These are phyloP conservation scores for Penaeus indicus DNA, from an alignment of 1,140 invertebrate species.

Conservation along the genomic window DNA sequence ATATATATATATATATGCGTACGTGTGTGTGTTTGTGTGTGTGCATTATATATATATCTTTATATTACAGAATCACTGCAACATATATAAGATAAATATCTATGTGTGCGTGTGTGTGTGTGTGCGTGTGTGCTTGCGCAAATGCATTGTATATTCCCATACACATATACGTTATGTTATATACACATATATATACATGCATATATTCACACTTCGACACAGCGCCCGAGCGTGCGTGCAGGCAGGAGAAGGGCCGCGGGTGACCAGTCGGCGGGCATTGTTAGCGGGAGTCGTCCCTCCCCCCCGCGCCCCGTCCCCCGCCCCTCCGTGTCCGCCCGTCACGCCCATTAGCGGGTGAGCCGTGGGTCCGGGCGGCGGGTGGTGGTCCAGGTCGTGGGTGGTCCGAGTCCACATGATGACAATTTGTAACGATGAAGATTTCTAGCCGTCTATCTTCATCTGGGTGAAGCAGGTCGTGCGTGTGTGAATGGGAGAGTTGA, in stretches of 20 bases:
- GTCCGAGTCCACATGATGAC: slow-evolving; percentile 31
- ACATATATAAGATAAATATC: background rate
- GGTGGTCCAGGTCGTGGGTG: slow-evolving; percentile 49
- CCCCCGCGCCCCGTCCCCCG: slow-evolving; percentile 12
- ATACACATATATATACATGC: background rate
- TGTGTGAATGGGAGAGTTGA: background rate
- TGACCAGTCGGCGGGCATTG: slow-evolving; percentile 45
- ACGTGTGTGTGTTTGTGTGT: background rate
- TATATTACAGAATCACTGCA: too few species aligned
- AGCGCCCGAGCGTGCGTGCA: background rate
- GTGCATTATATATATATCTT: background rate
- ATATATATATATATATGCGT: background rate
- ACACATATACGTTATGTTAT: background rate
- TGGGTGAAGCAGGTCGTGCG: slow-evolving; percentile 22
- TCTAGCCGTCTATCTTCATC: slow-evolving; percentile 59
- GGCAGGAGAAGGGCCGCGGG: slow-evolving; percentile 11
- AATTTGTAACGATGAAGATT: slow-evolving; percentile 57
- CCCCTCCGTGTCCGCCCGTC: slow-evolving; percentile 42
- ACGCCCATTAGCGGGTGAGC: slow-evolving; percentile 57
- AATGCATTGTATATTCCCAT: background rate
- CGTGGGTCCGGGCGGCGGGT: slow-evolving; percentile 20
- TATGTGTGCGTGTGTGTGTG: background rate
- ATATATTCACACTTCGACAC: background rate
- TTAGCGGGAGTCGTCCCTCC: slow-evolving; percentile 39
- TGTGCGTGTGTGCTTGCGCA: background rate